Percentiles rank a stretch among this genome's conserved stretches.
phyloP scores from a whole-genome alignment of 1,140 invertebrate genomes.

The Chironomus tepperi region DNA sequence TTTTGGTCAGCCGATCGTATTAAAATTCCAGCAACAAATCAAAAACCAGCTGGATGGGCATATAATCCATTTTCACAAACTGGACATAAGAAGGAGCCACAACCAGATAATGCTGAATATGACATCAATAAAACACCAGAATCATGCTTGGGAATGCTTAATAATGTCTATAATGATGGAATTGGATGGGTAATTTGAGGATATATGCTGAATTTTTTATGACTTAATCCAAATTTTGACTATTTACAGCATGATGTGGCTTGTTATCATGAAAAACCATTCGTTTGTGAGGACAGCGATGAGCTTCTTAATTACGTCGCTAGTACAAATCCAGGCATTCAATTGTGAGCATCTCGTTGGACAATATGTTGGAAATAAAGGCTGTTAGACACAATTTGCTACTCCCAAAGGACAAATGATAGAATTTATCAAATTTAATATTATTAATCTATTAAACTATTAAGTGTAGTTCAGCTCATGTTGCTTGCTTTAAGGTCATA shows the following conservation, averaged over 20 bases:
- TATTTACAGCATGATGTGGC: slow-evolving; percentile 39
- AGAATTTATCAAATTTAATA: too few relatives aligned
- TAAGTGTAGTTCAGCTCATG: too few relatives aligned
- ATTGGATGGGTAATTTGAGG: slow-evolving; percentile 56
- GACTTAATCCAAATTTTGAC: too few relatives aligned
- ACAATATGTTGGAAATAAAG: too few relatives aligned
- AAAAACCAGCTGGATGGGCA: slow-evolving; percentile 44
- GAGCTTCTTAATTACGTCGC: slow-evolving; percentile 75
- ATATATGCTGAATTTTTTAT: too few relatives aligned
- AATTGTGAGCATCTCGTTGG: too few relatives aligned
- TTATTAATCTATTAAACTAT: too few relatives aligned
- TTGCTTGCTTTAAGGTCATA: too few relatives aligned
- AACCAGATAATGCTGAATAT: slow-evolving; percentile 86
- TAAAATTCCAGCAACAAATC: slow-evolving; percentile 78
- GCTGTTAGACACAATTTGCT: too few relatives aligned
- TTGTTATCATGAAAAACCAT: slow-evolving; percentile 84
- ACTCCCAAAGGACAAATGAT: too few relatives aligned
- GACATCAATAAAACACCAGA: slow-evolving; percentile 83
- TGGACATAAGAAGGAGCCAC: slow-evolving; percentile 76
- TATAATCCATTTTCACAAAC: slow-evolving; percentile 83
- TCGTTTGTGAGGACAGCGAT: slow-evolving; percentile 81
- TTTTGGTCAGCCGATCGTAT: slow-evolving; percentile 87
- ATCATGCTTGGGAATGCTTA: slow-evolving; percentile 73
- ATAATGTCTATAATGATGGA: slow-evolving; percentile 86
- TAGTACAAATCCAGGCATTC: slow-evolving; percentile 59